Conservation (phyloP, 2,797 vertebrate genomes). For the Gephyroberyx darwinii region DNA sequence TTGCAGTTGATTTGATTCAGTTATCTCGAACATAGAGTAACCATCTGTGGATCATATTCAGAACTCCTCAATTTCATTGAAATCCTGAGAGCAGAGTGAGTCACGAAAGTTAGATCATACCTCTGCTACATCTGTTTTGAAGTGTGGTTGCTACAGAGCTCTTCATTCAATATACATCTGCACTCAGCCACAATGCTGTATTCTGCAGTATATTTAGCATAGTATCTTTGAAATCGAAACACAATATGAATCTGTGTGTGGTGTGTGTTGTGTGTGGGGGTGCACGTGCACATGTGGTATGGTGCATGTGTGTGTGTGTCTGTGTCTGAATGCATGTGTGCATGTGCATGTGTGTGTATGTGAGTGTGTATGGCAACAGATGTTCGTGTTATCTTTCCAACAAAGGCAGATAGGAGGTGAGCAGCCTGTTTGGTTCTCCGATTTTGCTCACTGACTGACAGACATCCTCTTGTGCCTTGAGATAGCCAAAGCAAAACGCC, state of each 20-base stretch:
- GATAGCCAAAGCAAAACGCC: slow-evolving; percentile 41
- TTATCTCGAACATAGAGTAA: background rate
- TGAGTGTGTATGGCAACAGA: background rate
- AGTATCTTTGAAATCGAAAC: slow-evolving; percentile 16
- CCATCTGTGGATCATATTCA: background rate
- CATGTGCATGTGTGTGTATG: background rate
- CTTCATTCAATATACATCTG: slow-evolving; percentile 21
- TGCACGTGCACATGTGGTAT: background rate
- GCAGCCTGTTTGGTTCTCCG: slow-evolving; percentile 35
- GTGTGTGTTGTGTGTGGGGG: background rate
- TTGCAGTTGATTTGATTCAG: background rate
- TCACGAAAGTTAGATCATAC: background rate
- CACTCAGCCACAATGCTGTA: background rate
- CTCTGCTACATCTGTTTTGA: background rate
- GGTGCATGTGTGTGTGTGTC: background rate
- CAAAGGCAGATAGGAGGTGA: slow-evolving; percentile 35
- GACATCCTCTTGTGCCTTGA: slow-evolving; percentile 36
- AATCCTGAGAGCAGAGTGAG: background rate
- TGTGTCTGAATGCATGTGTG: background rate
- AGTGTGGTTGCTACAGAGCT: background rate
- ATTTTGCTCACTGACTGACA: slow-evolving; percentile 44
- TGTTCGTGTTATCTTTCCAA: slow-evolving; percentile 16
- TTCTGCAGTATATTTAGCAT: slow-evolving; percentile 46
- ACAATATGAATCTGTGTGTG: slow-evolving; percentile 5
- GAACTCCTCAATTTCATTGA: background rate